Evolutionary conservation across 2,113 vertebrate species (phyloP).

Genomic region (Morone chrysops): DNA sequence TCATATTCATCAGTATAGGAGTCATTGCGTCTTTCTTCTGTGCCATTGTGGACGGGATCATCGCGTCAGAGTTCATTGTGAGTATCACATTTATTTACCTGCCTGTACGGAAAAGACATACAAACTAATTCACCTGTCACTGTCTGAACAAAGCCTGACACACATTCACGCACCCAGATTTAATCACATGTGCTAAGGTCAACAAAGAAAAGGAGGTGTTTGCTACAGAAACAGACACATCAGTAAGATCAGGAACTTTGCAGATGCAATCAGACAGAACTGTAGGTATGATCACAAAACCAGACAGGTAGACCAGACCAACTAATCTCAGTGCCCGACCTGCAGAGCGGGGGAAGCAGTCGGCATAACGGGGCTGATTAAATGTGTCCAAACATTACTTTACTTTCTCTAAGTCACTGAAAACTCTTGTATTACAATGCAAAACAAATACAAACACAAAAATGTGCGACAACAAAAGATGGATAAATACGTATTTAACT

Average conservation of each 20-base stretch:
- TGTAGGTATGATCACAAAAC: background rate
- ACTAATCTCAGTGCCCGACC: conserved; percentile 13
- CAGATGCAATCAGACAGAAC: conserved; percentile 41
- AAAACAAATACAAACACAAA: background rate
- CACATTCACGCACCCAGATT: background rate
- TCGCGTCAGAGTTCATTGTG: conserved; percentile 93
- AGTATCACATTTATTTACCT: conserved; percentile 74
- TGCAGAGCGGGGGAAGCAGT: background rate
- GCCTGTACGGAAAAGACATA: background rate
- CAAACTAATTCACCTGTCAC: background rate
- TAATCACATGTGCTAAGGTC: background rate
- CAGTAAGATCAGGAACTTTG: conserved; percentile 33
- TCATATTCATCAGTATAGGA: conserved; percentile 95
- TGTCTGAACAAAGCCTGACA: background rate
- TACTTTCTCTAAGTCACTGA: background rate
- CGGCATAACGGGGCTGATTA: conserved; percentile 33
- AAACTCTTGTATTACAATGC: background rate
- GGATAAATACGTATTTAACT: background rate
- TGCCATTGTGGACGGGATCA: conserved; percentile 92
- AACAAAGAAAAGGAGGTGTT: background rate
- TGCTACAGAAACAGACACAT: background rate
- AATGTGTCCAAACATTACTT: background rate
- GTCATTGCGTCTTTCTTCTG: conserved; percentile 93
- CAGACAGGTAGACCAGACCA: background rate
- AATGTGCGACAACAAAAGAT: background rate